Base-by-base conservation (phyloP, 2,888 invertebrate genomes). In the Ecliptopera silaceata region DNA sequence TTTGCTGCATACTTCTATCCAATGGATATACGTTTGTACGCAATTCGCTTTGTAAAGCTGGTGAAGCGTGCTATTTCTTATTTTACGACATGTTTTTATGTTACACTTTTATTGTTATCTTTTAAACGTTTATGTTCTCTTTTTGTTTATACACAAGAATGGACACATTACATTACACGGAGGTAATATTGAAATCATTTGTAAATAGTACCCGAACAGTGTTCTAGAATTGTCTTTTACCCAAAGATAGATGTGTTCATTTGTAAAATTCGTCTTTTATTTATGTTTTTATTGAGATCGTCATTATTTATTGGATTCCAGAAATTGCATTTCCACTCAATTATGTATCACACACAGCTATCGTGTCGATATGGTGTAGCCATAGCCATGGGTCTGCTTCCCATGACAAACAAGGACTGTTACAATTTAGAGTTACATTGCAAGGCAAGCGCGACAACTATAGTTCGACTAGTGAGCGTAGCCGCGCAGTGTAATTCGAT, bases 171-270 rank as follows among this genome's bases (percentile, higher is more conserved):
- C 72, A 74, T 68, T 65, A 42, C 15, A 45, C 8, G 54, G 59
- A 54, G 56, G 62, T 51, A 64, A 50, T 65, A 56, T 64, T 61
- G 71, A 61, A 65, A 59, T 68, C 64, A 68, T 65, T 64, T 82
- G 80, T 85, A 77, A 70, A 81, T 84, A 77, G 49, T 52, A 74
- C 54, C 67, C 66, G 60, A 69, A 69, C 76, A 67, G 78, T 81
- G 80, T 80, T 79, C 75, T 70, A 72, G 69, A 73, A 68, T 81
- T 78, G 79, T 67, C 71, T 81, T 80, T 74, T 77, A 77, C 81
- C 90, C 90, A 91, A 90, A 91, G 90, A 90, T 72, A 76, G 77
- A 84, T 88, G 90, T 91, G 90, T 91, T 91, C 90, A 87, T 86
- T 83, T 83, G 75, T 75, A 69, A 65, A 76, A 78, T 77, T 77